These are phyloP conservation scores for Dolichoris vasculosae DNA, from an alignment of 1,140 invertebrate species.

Conservation along the genomic window DNA sequence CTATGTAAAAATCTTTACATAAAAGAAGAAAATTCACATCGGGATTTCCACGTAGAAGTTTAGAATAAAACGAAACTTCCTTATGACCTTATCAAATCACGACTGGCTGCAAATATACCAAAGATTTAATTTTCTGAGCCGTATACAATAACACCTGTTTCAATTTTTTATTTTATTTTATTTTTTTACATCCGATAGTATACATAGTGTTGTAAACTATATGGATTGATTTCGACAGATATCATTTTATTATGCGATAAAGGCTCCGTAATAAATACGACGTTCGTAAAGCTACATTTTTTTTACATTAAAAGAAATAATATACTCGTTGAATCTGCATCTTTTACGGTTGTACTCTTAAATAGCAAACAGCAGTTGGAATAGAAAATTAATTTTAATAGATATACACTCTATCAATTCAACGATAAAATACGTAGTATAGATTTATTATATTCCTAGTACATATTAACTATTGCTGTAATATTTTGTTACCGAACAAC, in stretches of 20 bases:
- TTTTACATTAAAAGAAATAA: background rate
- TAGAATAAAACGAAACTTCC: background rate
- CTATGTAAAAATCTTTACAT: background rate
- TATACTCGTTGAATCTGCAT: background rate
- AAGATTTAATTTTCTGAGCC: background rate
- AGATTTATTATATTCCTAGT: background rate
- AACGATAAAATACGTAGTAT: background rate
- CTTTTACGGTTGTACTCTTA: background rate
- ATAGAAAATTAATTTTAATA: background rate
- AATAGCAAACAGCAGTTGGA: background rate
- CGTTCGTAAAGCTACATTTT: background rate
- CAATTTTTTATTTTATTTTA: background rate
- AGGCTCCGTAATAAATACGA: background rate
- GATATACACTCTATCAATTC: background rate
- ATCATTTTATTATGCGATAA: slow-evolving; percentile 27
- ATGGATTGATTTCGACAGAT: background rate
- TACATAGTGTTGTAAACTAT: background rate
- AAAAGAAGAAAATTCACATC: background rate
- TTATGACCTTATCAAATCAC: background rate
- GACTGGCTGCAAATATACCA: background rate
- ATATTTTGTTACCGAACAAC: background rate
- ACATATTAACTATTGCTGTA: background rate
- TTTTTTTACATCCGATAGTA: background rate
- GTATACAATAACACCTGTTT: background rate
- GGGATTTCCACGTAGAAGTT: background rate